Evolutionary conservation across 92 coral and sea anemone genomes (phyloP).

Genomic region (Micromussa lordhowensis): DNA sequence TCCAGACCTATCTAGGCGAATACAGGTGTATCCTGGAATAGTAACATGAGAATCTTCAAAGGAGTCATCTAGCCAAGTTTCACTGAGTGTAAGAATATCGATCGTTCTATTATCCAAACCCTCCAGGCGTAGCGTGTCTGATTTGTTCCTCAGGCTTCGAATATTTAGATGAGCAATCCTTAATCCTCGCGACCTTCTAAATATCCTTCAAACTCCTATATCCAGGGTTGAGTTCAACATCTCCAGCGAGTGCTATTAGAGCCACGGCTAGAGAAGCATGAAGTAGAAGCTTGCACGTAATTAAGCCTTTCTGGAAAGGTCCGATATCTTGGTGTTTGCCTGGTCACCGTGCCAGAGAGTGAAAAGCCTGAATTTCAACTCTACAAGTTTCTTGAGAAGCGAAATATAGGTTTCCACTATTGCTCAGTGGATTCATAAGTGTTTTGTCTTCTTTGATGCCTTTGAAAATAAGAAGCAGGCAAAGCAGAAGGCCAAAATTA

Average conservation of each 20-base stretch:
- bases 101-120: conserved; percentile 38
- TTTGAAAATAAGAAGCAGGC: conserved; percentile 35
- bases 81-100: conserved; percentile 21
- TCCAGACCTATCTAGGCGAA: conserved; percentile 25
- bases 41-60: conserved; percentile 26
- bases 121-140: conserved; percentile 40
- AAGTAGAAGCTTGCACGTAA: conserved; percentile 41
- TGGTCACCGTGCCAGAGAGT: conserved; percentile 15
- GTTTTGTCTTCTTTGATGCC: not conserved
- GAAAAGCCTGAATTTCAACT: conserved; percentile 39
- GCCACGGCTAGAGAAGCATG: conserved; percentile 33
- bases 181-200: conserved; percentile 40
- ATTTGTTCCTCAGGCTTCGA: conserved; percentile 45
- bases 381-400: conserved; percentile 29
- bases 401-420: conserved; percentile 33
- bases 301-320: conserved; percentile 17
- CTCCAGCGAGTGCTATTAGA: conserved; percentile 43
- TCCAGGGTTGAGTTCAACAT: conserved; percentile 54
- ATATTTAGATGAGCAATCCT: conserved; percentile 58
- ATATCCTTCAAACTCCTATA: conserved; percentile 43
- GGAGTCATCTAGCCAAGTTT: conserved; percentile 36
- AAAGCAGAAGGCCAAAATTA: conserved; percentile 33
- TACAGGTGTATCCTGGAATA: conserved; percentile 29
- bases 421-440: not conserved
- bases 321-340: conserved; percentile 16